A percentile compares a stretch with the other conserved stretches of the same genome.
Evolutionary conservation across 2,888 invertebrate species (phyloP).

Genomic region (Heterodera filipjevi): DNA sequence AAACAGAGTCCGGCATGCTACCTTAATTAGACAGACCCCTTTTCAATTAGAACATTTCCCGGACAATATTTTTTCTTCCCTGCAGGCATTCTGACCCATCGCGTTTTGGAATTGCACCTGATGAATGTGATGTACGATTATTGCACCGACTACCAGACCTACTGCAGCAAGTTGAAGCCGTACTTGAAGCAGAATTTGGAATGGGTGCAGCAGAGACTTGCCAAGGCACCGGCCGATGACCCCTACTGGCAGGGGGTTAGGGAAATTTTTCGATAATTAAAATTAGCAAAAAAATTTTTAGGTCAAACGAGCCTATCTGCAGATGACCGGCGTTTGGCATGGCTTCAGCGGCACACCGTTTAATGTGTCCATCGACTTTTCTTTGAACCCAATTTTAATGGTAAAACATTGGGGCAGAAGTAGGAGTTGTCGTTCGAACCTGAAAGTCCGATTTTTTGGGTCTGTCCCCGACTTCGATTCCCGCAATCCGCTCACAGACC

Average conservation of each 20-base stretch:
- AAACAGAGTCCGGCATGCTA: no score
- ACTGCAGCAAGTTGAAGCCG: conserved; percentile 52
- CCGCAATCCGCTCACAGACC: no score
- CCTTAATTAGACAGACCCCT: no score
- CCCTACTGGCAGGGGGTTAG: conserved; percentile 60
- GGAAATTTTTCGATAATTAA: not conserved
- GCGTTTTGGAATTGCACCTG: conserved; percentile 54
- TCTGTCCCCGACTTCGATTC: not conserved
- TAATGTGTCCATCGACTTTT: conserved; percentile 47
- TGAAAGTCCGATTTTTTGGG: not conserved
- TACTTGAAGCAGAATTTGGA: conserved; percentile 55
- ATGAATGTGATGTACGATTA: conserved; percentile 57
- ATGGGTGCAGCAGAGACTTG: conserved; percentile 53
- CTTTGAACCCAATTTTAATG: conserved; percentile 56
- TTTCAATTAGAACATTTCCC: no score
- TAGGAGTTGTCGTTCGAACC: conserved; percentile 6
- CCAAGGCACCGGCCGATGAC: conserved; percentile 54
- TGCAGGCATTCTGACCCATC: conserved; percentile 50
- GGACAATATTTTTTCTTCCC: not conserved
- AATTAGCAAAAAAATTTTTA: conserved; percentile 23
- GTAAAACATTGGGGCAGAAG: no score
- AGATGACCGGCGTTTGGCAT: conserved; percentile 54
- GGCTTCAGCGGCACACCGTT: conserved; percentile 31
- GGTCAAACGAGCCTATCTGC: conserved; percentile 57
- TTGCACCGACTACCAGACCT: conserved; percentile 60